Evolutionary conservation across 2,888 invertebrate genomes (phyloP).

Genomic region (Drosophila bunnanda): DNA sequence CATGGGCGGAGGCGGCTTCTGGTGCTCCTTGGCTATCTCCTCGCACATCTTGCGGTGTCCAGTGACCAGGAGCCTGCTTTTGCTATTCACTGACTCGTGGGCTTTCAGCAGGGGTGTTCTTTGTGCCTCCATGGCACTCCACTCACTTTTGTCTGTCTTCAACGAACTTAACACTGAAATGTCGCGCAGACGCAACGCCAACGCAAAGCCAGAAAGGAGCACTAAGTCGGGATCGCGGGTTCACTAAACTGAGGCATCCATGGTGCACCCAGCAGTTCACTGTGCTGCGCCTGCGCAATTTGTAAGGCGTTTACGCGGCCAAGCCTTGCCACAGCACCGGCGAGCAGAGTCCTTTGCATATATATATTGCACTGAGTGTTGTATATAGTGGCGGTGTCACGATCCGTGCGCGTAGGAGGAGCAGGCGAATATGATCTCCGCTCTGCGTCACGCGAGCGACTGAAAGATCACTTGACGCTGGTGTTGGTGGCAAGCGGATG

Average conservation of each 20-base stretch:
- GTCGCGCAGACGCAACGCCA: constrained; percentile 67
- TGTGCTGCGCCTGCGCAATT: constrained; percentile 57
- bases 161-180: constrained; percentile 38
- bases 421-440: constrained; percentile 59
- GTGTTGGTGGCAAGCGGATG: constrained; percentile 44
- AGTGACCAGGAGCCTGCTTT: constrained; percentile 1
- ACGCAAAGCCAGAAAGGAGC: constrained; percentile 48
- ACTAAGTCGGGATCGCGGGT: constrained; percentile 51
- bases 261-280: constrained; percentile 10
- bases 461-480: constrained; percentile 59
- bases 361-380: constrained; percentile 37
- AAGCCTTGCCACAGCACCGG: constrained; percentile 54
- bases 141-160: neutral
- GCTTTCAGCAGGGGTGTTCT: constrained; percentile 28
- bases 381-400: neutral
- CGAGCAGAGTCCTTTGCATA: constrained; percentile 51
- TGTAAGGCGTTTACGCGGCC: constrained; percentile 65
- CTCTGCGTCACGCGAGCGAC: constrained; percentile 67
- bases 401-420: constrained; percentile 44
- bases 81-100: constrained; percentile 7
- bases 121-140: constrained; percentile 32
- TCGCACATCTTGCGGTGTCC: constrained; percentile 43
- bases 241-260: constrained; percentile 69
- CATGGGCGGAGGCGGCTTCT: constrained; percentile 16
- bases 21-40: neutral